These are phyloP conservation scores for Dynastes tityus DNA, from an alignment of 2,888 invertebrate species.

Conservation along the genomic window DNA sequence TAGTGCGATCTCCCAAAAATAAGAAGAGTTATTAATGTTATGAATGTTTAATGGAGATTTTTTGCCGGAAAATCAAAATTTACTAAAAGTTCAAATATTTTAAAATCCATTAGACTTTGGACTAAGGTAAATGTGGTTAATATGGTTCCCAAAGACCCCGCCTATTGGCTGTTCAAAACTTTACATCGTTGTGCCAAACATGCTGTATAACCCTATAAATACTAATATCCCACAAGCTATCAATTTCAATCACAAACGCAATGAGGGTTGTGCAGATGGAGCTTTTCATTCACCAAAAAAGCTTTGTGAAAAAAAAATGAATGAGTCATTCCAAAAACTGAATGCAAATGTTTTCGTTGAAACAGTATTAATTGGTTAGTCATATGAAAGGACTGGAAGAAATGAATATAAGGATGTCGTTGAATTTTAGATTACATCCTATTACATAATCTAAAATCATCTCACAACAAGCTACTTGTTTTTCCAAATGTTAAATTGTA, in stretches of 20 bases:
- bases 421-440: slow-evolving; percentile 8
- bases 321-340: background rate
- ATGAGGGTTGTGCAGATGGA: slow-evolving; percentile 29
- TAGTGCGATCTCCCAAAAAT: too few relatives aligned
- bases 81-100: too few relatives aligned
- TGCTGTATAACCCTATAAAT: background rate
- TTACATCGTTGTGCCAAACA: too few relatives aligned
- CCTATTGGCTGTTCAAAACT: too few relatives aligned
- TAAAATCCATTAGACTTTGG: too few relatives aligned
- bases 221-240: slow-evolving; percentile 11
- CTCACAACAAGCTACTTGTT: background rate
- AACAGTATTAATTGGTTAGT: slow-evolving; percentile 7
- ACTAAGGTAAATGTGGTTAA: too few relatives aligned
- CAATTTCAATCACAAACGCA: slow-evolving; percentile 7
- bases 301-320: slow-evolving; percentile 28
- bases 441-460: background rate
- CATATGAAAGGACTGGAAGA: slow-evolving; percentile 24
- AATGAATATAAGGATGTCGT: slow-evolving; percentile 52
- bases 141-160: too few relatives aligned
- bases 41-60: too few relatives aligned
- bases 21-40: too few relatives aligned
- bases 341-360: background rate
- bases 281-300: slow-evolving; percentile 41
- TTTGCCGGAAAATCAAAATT: too few relatives aligned
- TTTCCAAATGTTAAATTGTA: slow-evolving; percentile 1